A percentile compares a stretch with the other conserved stretches of the same genome.
These are phyloP conservation scores for Ianthella basta DNA, from an alignment of 37 sponge, comb jelly and placozoan genomes.

Conservation along the genomic window DNA sequence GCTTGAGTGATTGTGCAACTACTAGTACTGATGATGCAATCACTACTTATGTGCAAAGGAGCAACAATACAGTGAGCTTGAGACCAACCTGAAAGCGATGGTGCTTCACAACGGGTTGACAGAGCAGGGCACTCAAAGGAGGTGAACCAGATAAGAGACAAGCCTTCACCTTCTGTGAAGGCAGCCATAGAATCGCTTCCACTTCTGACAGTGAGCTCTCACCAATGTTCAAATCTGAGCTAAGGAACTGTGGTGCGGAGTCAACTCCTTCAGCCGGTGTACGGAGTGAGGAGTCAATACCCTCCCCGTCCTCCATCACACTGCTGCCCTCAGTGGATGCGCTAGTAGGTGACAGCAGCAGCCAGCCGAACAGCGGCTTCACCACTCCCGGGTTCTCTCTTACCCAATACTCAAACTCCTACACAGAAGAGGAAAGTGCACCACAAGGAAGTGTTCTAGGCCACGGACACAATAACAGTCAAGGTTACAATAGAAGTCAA, in stretches of 20 bases:
- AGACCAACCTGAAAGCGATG: conserved; percentile 4
- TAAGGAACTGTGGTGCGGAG: too few relatives aligned
- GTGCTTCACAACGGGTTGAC: background rate
- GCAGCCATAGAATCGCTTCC: background rate
- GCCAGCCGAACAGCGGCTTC: conserved; percentile 54
- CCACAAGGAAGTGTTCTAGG: background rate
- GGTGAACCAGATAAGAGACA: background rate
- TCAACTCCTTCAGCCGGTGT: too few relatives aligned
- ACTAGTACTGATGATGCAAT: too few relatives aligned
- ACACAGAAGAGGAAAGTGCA: background rate
- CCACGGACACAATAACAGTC: too few relatives aligned
- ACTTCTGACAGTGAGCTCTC: background rate
- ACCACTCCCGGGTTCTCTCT: conserved; percentile 77
- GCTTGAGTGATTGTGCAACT: too few relatives aligned
- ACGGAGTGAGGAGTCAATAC: background rate
- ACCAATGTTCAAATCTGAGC: too few relatives aligned
- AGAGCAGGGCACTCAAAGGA: background rate
- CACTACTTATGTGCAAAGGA: too few relatives aligned
- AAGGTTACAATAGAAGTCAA: too few relatives aligned
- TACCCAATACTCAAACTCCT: conserved; percentile 94
- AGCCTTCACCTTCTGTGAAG: background rate
- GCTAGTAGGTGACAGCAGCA: background rate
- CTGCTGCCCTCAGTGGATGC: too few relatives aligned
- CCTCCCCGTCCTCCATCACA: background rate
- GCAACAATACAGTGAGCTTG: background rate